Evolutionary conservation across 2,888 invertebrate species (phyloP).

Genomic region (Glaucopsyche alexis): DNA sequence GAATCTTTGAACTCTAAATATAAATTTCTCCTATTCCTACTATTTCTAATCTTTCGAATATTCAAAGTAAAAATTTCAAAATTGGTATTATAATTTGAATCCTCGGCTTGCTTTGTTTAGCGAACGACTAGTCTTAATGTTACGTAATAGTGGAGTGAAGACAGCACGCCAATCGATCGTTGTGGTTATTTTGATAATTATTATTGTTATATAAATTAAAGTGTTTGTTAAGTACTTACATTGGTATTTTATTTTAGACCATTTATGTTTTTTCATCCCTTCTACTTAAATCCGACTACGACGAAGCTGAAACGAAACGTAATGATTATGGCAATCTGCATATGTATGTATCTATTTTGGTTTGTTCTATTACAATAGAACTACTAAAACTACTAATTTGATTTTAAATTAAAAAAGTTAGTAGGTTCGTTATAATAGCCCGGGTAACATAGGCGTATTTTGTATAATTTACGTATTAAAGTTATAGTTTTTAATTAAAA

Average conservation of each 20-base stretch:
- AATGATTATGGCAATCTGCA: too few species aligned
- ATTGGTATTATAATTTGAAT: conserved; percentile 20
- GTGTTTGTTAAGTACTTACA: conserved; percentile 73
- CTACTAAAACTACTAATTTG: too few species aligned
- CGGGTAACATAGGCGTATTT: too few species aligned
- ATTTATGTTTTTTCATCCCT: too few species aligned
- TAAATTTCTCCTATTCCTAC: conserved; percentile 31
- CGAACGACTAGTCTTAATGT: conserved; percentile 2
- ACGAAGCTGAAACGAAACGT: too few species aligned
- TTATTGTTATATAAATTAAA: conserved; percentile 71
- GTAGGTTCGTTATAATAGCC: too few species aligned
- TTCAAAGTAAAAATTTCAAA: conserved; percentile 23
- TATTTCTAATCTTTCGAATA: conserved; percentile 28
- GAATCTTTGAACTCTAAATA: conserved; percentile 15
- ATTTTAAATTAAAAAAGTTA: too few species aligned
- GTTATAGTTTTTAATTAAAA: too few species aligned
- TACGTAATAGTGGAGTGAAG: conserved; percentile 41
- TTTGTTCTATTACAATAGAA: too few species aligned
- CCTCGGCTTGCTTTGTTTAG: conserved; percentile 28
- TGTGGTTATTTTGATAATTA: conserved; percentile 69
- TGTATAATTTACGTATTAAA: too few species aligned
- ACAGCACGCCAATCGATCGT: conserved; percentile 53
- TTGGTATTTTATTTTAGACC: neutral
- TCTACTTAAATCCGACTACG: too few species aligned
- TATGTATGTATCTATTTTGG: too few species aligned